Evolutionary conservation across 2,797 vertebrate genomes (phyloP).

Genomic region (Esox lucius): DNA sequence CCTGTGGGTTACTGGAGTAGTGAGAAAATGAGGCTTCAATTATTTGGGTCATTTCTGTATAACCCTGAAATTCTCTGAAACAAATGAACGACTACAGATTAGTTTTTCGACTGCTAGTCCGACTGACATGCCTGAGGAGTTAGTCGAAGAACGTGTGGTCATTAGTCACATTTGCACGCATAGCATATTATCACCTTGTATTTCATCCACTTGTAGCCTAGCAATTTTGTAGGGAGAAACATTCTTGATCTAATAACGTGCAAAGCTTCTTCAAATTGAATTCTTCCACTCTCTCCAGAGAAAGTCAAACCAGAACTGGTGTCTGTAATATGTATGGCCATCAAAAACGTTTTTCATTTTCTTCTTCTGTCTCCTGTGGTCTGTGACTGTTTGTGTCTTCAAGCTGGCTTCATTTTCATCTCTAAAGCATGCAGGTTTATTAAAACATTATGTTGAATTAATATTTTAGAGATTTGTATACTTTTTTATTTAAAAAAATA

Average conservation of each 20-base stretch:
- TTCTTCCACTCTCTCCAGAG: conserved; percentile 38
- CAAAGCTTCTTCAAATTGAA: conserved; percentile 60
- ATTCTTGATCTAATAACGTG: conserved; percentile 38
- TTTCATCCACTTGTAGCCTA: conserved; percentile 53
- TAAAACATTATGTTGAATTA: too few relatives aligned
- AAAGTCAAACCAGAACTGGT: conserved; percentile 46
- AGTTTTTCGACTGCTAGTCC: conserved; percentile 44
- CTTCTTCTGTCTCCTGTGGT: too few relatives aligned
- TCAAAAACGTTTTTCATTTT: conserved; percentile 14
- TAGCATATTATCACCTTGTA: conserved; percentile 49
- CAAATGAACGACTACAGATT: conserved; percentile 55
- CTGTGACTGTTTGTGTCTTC: too few relatives aligned
- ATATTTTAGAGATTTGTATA: too few relatives aligned
- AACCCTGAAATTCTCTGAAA: conserved; percentile 53
- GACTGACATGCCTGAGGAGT: conserved; percentile 43
- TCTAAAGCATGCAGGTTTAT: too few relatives aligned
- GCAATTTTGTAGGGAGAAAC: conserved; percentile 49
- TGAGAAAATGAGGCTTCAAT: conserved; percentile 54
- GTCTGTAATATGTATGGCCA: conserved; percentile 39
- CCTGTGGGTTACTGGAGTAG: conserved; percentile 6
- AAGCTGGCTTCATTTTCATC: too few relatives aligned
- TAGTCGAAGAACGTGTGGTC: conserved; percentile 64
- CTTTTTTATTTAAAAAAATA: too few relatives aligned
- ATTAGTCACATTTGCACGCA: conserved; percentile 64
- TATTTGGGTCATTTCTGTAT: conserved; percentile 55